phyloP scores from a whole-genome alignment of 2,888 invertebrate species.

The Acheta domesticus region DNA sequence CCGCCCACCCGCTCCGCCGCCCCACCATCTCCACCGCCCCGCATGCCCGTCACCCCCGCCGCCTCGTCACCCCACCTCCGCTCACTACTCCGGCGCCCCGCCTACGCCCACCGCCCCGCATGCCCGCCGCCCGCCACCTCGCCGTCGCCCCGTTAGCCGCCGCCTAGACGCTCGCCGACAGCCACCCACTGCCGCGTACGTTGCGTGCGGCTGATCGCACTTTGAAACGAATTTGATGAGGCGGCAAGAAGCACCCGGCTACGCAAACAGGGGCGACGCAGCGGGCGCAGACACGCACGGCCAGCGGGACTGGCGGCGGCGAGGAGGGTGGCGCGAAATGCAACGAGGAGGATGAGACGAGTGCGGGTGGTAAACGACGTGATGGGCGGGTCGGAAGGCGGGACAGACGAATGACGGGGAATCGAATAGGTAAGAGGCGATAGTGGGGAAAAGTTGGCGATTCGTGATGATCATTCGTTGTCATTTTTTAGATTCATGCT shows the following conservation, averaged over 20 bases:
- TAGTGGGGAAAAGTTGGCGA: too few relatives aligned
- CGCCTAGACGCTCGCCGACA: background rate
- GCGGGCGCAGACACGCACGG: background rate
- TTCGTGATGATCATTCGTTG: too few relatives aligned
- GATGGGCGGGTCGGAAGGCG: background rate
- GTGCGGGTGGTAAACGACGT: background rate
- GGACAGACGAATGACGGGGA: background rate
- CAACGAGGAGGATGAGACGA: background rate
- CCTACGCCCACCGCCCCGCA: too few relatives aligned
- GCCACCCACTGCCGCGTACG: background rate
- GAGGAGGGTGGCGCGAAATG: background rate
- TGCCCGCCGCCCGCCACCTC: too few relatives aligned
- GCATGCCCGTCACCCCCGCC: too few relatives aligned
- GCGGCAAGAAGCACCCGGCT: constrained; percentile 25
- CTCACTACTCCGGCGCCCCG: too few relatives aligned
- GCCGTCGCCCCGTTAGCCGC: background rate
- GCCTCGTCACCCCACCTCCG: too few relatives aligned
- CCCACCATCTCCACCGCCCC: too few relatives aligned
- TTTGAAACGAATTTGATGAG: constrained; percentile 25
- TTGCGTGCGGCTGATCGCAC: constrained; percentile 20
- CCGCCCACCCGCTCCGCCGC: too few relatives aligned
- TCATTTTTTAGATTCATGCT: too few relatives aligned
- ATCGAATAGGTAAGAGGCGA: too few relatives aligned
- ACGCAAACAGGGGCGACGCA: background rate
- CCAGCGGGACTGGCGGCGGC: background rate